phyloP scores from a whole-genome alignment of 2,113 vertebrate genomes.

The Neomonachus schauinslandi region DNA sequence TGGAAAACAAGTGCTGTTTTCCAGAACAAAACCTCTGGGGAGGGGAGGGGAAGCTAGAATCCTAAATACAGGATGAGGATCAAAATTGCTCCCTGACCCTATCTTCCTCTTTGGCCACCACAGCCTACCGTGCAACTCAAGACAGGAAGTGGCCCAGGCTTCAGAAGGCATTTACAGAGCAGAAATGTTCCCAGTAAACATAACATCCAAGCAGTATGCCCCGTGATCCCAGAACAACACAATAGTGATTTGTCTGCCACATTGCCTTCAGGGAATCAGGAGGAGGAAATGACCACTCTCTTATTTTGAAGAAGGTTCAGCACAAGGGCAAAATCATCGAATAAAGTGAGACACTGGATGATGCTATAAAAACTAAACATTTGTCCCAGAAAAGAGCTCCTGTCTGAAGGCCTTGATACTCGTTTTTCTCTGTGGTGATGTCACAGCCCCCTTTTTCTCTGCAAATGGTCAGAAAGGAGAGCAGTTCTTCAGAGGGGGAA shows the following conservation, averaged over 20 bases:
- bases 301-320: slow-evolving; percentile 50
- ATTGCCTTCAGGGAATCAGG: neutral
- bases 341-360: neutral
- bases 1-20: slow-evolving; percentile 76
- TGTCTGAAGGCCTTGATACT: neutral
- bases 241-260: slow-evolving; percentile 52
- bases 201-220: neutral
- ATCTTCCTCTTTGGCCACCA: slow-evolving; percentile 57
- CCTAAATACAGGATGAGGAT: slow-evolving; percentile 74
- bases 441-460: neutral
- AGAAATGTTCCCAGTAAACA: slow-evolving; percentile 41
- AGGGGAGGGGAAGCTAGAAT: slow-evolving; percentile 66
- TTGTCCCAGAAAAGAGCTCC: slow-evolving; percentile 26
- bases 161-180: slow-evolving; percentile 41
- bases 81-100: slow-evolving; percentile 54
- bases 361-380: neutral
- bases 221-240: neutral
- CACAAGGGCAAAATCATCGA: neutral
- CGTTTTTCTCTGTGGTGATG: neutral
- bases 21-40: slow-evolving; percentile 67
- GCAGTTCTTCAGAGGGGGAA: neutral
- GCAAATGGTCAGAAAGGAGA: neutral
- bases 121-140: neutral
- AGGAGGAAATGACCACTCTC: slow-evolving; percentile 59
- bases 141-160: slow-evolving; percentile 59